Conservation (phyloP, 2,888 invertebrate genomes). For the Unio pictorum region DNA sequence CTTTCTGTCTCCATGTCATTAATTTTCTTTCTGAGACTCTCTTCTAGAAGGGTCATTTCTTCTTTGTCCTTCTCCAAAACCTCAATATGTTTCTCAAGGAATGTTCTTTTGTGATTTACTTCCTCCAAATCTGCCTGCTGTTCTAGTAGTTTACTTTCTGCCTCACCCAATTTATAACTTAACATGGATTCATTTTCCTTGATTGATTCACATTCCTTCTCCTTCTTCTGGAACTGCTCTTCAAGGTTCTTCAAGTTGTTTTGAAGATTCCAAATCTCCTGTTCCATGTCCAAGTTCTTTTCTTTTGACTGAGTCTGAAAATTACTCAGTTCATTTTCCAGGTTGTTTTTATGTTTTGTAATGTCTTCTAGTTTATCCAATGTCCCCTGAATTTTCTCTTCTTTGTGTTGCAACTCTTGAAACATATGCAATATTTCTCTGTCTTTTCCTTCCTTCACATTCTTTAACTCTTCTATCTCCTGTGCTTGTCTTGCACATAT, state of each 20-base stretch:
- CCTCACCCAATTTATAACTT: too few relatives aligned
- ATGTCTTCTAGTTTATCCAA: slow-evolving; percentile 8
- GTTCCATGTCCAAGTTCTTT: slow-evolving; percentile 6
- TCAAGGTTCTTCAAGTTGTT: too few relatives aligned
- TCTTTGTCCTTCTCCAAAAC: slow-evolving; percentile 1
- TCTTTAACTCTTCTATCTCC: slow-evolving; percentile 21
- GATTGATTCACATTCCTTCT: too few relatives aligned
- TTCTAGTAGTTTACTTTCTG: too few relatives aligned
- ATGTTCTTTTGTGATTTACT: slow-evolving; percentile 3
- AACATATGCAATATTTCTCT: slow-evolving; percentile 14
- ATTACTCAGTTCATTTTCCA: slow-evolving; percentile 2
- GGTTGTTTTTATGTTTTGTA: slow-evolving; percentile 3
- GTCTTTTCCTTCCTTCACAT: slow-evolving; percentile 17
- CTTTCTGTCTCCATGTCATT: too few relatives aligned
- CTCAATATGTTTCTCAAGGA: slow-evolving; percentile 8
- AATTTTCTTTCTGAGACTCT: too few relatives aligned
- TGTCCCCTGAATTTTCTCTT: slow-evolving; percentile 17
- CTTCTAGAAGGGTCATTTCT: too few relatives aligned
- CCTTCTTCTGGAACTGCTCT: too few relatives aligned
- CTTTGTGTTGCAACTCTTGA: slow-evolving; percentile 16
- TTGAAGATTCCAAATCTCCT: neutral
- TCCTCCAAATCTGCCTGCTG: slow-evolving; percentile 1
- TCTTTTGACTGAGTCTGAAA: slow-evolving; percentile 4
- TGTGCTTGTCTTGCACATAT: neutral
- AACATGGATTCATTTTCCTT: too few relatives aligned